A percentile compares a stretch with the other conserved stretches of the same genome.
phyloP scores from a whole-genome alignment of 2,888 invertebrate species.

The Dryococelus australis region DNA sequence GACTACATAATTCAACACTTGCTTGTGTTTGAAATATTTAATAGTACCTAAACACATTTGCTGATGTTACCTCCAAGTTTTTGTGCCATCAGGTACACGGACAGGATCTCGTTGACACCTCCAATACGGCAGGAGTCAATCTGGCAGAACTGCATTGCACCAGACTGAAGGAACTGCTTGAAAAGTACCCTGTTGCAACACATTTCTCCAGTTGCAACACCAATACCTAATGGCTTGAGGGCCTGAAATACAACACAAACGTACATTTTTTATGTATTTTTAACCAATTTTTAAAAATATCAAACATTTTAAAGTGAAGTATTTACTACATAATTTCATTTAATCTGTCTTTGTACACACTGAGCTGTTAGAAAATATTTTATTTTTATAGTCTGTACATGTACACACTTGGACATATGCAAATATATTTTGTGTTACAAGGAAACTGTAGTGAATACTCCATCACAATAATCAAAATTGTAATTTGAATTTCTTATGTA shows the following conservation, averaged over 20 bases:
- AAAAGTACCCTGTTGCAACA: slow-evolving; percentile 92
- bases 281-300: background rate
- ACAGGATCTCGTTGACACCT: slow-evolving; percentile 85
- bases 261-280: background rate
- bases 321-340: too few species aligned
- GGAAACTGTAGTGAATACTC: too few species aligned
- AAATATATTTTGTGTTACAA: too few species aligned
- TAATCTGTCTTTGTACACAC: too few species aligned
- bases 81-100: slow-evolving; percentile 88
- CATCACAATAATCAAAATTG: too few species aligned
- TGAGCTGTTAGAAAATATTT: too few species aligned
- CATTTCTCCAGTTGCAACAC: slow-evolving; percentile 92
- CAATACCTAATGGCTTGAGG: slow-evolving; percentile 74
- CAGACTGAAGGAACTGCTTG: slow-evolving; percentile 85
- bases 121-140: slow-evolving; percentile 90
- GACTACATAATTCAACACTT: too few species aligned
- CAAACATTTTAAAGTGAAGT: background rate
- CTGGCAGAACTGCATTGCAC: slow-evolving; percentile 86
- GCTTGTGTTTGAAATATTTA: too few species aligned
- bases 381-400: too few species aligned
- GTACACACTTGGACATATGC: too few species aligned
- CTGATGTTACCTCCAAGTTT: slow-evolving; percentile 75
- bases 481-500: too few species aligned
- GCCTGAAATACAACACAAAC: slow-evolving; percentile 55
- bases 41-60: background rate